These are phyloP conservation scores for Camponotus pennsylvanicus DNA, from an alignment of 1,140 invertebrate species.

Conservation along the genomic window DNA sequence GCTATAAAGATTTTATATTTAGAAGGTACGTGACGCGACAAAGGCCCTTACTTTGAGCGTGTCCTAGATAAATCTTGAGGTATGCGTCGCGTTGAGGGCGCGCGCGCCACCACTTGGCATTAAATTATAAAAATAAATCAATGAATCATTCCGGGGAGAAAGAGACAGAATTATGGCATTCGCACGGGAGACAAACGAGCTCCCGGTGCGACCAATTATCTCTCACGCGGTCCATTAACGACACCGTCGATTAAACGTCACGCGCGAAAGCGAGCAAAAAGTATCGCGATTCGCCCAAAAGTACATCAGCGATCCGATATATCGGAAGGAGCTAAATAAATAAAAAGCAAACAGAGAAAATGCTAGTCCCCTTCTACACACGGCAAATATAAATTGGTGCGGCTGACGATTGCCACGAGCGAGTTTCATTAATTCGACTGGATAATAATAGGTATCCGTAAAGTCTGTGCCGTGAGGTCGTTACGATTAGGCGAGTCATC, in stretches of 20 bases:
- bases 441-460: constrained; percentile 56
- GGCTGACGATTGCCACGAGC: constrained; percentile 21
- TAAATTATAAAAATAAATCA: constrained; percentile 74
- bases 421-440: constrained; percentile 50
- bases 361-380: not conserved
- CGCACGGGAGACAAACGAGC: constrained; percentile 51
- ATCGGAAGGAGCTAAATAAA: not conserved
- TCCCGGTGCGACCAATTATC: constrained; percentile 22
- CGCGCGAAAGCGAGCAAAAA: constrained; percentile 9
- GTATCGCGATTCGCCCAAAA: not conserved
- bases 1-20: constrained; percentile 61
- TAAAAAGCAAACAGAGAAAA: not conserved
- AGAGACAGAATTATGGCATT: constrained; percentile 57
- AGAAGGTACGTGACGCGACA: constrained; percentile 71
- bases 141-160: constrained; percentile 38
- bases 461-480: constrained; percentile 48
- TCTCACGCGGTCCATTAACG: constrained; percentile 34
- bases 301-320: not conserved
- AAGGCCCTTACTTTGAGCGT: constrained; percentile 63
- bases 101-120: constrained; percentile 42
- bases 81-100: not conserved
- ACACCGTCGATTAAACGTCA: constrained; percentile 40
- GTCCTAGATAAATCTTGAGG: constrained; percentile 64
- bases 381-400: constrained; percentile 7
- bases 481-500: constrained; percentile 66